phyloP scores from a whole-genome alignment of 1,140 invertebrate genomes.

The Hetaerina americana region DNA sequence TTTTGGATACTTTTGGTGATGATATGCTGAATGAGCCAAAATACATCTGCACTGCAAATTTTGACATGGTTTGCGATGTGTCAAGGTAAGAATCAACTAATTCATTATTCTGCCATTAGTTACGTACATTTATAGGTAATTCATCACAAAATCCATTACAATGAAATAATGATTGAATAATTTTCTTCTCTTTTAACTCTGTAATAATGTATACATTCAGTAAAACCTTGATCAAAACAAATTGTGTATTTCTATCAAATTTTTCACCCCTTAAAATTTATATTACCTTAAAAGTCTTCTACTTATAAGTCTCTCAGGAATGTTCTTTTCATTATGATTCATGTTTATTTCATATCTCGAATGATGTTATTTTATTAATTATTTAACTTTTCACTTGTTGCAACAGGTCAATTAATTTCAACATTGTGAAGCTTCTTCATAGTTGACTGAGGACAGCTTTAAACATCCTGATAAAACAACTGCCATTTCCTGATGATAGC shows the following conservation, averaged over 20 bases:
- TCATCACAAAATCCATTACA: no score
- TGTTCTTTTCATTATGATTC: background rate
- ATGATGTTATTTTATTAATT: background rate
- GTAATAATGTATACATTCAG: background rate
- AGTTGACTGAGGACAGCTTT: background rate
- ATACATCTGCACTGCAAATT: slow-evolving; percentile 58
- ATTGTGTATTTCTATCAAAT: background rate
- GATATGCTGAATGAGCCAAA: slow-evolving; percentile 49
- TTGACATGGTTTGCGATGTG: slow-evolving; percentile 52
- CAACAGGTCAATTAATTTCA: background rate
- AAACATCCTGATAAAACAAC: no score
- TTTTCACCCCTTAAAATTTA: background rate
- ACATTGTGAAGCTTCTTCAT: background rate
- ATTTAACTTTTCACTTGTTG: background rate
- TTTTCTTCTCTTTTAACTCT: background rate
- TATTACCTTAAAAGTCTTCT: background rate
- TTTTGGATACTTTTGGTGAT: slow-evolving; percentile 45
- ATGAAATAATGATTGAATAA: background rate
- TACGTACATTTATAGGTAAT: no score
- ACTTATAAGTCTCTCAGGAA: background rate
- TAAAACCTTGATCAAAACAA: background rate
- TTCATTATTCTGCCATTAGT: background rate
- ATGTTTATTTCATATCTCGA: background rate
- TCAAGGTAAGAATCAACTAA: slow-evolving; percentile 31
- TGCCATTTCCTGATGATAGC: no score